Evolutionary conservation across 1,140 invertebrate species (phyloP), one percentile per base, ranked within the genome.

Genomic region (Cylas formicarius): DNA sequence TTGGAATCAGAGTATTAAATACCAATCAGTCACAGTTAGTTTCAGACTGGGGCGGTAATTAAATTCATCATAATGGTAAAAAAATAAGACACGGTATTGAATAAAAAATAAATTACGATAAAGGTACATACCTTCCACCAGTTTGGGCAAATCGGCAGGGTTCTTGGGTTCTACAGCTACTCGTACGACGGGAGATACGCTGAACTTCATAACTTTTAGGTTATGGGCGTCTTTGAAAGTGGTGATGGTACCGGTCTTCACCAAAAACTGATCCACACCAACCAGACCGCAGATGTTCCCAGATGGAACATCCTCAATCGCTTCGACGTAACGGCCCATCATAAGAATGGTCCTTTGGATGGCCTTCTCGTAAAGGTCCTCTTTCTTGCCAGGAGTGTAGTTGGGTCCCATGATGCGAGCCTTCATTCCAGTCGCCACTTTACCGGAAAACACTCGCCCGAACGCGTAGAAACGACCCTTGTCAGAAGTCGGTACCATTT

Each of bases 401-500:
- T 99, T 98, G 50, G 97, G 95, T 58, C 96, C 97, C 92, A 96
- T 94, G 67, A 97, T 97, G 57, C 93, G 84, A 39, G 88, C 90
- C 70, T 99, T 99, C 80, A 89, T 78, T 43, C 96, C 96, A 50
- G 95, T 97, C 39, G 77, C 77, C 3, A 86, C 88, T 68, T 86
- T 94, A 58, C 97, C 97, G 61, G 95, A 90, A 76, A 99, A 99
- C 5, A 99, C 97, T 77, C 97, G 93, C 47, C 97, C 97, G 67
- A 99, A 99, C 41, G 96, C 97, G 72, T 97, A 99, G 81, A 99
- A 99, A 68, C 97, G 84, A 52, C 97, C 97, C 72, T 99, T 99
- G 69, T 99, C 97, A 26, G 90, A 89, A 4, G 97, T 99, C 42
- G 97, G 97, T 69, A 99, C 97, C 97, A 99, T 99, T 74, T 99